Conservation (phyloP, 2,797 vertebrate genomes). For the Notolabrus celidotus region DNA sequence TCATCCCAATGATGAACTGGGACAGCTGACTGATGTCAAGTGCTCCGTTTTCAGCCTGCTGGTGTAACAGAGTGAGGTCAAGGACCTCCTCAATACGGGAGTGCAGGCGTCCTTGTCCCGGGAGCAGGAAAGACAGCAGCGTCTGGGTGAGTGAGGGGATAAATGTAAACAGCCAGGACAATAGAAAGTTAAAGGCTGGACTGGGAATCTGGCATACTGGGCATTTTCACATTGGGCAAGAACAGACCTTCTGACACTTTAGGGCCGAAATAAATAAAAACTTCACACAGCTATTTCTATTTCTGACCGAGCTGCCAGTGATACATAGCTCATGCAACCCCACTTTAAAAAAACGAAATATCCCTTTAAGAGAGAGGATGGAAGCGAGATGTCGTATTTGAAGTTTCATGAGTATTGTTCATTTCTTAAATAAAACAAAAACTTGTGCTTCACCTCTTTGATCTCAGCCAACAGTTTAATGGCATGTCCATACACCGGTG, state of each 20-base stretch:
- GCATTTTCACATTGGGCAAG: too few species aligned
- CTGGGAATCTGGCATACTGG: too few species aligned
- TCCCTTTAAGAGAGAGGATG: neutral
- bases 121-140: constrained; percentile 92
- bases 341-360: too few species aligned
- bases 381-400: neutral
- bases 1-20: constrained; percentile 92
- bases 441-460: constrained; percentile 90
- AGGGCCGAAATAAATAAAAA: too few species aligned
- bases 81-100: constrained; percentile 92
- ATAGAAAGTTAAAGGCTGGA: neutral
- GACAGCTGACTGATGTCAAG: constrained; percentile 92
- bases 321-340: too few species aligned
- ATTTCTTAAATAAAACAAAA: too few species aligned
- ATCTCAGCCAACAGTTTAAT: constrained; percentile 95
- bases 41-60: constrained; percentile 93
- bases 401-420: neutral
- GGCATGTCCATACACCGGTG: constrained; percentile 91
- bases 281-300: too few species aligned
- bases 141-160: constrained; percentile 76
- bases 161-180: neutral
- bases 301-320: too few species aligned
- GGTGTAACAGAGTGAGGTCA: constrained; percentile 94
- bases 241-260: too few species aligned
- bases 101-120: constrained; percentile 89